Conservation (phyloP, 64 coral and sea anemone species). For the Orbicella faveolata region DNA sequence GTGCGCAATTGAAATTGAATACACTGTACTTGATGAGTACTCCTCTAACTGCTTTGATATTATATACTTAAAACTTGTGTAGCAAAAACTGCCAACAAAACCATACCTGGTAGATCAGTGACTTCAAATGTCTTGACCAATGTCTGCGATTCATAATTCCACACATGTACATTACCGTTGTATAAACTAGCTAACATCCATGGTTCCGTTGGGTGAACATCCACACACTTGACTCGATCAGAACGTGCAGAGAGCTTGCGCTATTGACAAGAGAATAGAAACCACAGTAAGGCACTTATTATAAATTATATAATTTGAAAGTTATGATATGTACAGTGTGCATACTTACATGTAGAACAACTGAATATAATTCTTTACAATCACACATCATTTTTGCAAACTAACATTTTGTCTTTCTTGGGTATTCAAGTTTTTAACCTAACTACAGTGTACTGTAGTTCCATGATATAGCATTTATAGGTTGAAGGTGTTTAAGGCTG, state of each 20-base stretch:
- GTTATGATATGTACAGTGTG: too few species aligned
- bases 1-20: too few species aligned
- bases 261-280: conserved; percentile 35
- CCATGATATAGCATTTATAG: too few species aligned
- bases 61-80: too few species aligned
- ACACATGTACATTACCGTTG: conserved; percentile 98
- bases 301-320: not conserved
- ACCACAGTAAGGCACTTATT: too few species aligned
- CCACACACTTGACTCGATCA: conserved; percentile 97
- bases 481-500: too few species aligned
- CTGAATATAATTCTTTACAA: too few species aligned
- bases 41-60: too few species aligned
- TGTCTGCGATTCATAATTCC: conserved; percentile 98
- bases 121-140: conserved; percentile 99
- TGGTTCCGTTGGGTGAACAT: conserved; percentile 92
- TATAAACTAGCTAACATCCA: conserved; percentile 99
- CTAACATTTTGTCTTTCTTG: not conserved
- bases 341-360: too few species aligned
- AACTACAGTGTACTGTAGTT: too few species aligned
- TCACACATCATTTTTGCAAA: not conserved
- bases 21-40: too few species aligned
- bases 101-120: conserved; percentile 93
- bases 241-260: conserved; percentile 97
- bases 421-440: too few species aligned
- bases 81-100: not conserved